Base-by-base conservation (phyloP, 2,888 invertebrate genomes). In the Drosophila fulvimacula region DNA sequence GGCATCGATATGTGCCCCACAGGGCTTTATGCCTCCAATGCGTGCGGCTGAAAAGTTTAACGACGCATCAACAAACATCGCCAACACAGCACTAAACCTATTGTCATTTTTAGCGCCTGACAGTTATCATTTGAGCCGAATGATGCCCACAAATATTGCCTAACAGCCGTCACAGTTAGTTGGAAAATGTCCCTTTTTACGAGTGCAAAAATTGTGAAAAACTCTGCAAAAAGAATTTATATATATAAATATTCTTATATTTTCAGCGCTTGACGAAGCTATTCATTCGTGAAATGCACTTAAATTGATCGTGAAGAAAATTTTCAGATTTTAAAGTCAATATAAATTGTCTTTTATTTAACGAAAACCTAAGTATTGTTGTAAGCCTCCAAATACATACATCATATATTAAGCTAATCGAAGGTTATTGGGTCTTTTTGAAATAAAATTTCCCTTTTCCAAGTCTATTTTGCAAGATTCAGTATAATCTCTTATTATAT, bases 61-160 rank as follows among this genome's bases (percentile, higher is more conserved):
- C 82, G 82, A 80, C 75, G 73, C 88, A 88, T 85, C 85, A 88
- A 85, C 86, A 85, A 88, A 85, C 71, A 82, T 80, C 69, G 77
- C 83, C 72, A 48, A 34, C 64, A 59, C 52, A 64, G 70, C 80
- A 82, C 62, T 69, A 68, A 76, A 73, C 68, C 85, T 38, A 82
- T 82, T 82, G 82, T 82, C 77, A 68, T 79, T 84, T 78, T 73
- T 69, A 80, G 48, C 73, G 69, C 53, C 61, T 48, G 69, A 63
- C 70, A 57, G 66, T 76, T 78, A 80, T 80, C 77, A 69, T 76
- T 72, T 76, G 38, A 48, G 48, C 76, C 27, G 75, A 69, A 75
- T 70, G 70, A 69, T 69, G 46, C 58, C 56, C 41, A 62, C 63
- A 70, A 64, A 69, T 59, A 69, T 34, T 24, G 64, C 15, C 66